A percentile compares a stretch with the other conserved stretches of the same genome.
phyloP scores from a whole-genome alignment of 2,797 vertebrate genomes.

The Amblyraja radiata region DNA sequence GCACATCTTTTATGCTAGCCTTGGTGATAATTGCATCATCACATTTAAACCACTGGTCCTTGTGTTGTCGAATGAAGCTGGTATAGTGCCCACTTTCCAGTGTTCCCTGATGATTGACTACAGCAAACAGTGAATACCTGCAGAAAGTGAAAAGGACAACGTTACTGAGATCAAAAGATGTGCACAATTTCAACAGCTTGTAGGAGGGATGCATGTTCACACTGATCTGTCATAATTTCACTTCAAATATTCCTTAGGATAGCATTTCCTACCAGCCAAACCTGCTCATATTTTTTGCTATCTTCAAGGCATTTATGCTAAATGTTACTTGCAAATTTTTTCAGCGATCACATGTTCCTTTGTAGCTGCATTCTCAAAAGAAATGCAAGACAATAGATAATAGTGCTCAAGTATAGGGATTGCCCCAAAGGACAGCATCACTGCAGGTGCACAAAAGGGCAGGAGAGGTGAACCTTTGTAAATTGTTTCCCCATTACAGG shows the following conservation, averaged over 20 bases:
- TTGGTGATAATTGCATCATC: slow-evolving; percentile 98
- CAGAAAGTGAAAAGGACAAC: background rate
- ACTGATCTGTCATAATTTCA: background rate
- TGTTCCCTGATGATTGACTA: slow-evolving; percentile 97
- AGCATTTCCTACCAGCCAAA: background rate
- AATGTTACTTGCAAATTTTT: background rate
- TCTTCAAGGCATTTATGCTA: background rate
- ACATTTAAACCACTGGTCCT: slow-evolving; percentile 99
- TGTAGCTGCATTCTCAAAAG: background rate
- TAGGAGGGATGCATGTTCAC: background rate
- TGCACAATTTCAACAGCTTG: background rate
- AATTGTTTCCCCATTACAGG: background rate
- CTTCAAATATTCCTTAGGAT: background rate
- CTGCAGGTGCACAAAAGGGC: background rate
- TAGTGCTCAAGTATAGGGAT: background rate
- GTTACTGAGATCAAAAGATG: background rate
- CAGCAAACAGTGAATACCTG: slow-evolving; percentile 97
- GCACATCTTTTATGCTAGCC: slow-evolving; percentile 97
- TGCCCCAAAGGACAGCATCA: background rate
- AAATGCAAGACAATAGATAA: background rate
- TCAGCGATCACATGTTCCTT: background rate
- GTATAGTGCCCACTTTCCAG: slow-evolving; percentile 98
- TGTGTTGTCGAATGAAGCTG: slow-evolving; percentile 98
- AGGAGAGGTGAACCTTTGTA: background rate
- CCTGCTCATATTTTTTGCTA: background rate